Conservation (phyloP, 1,140 invertebrate genomes). For the Antheraea pernyi region DNA sequence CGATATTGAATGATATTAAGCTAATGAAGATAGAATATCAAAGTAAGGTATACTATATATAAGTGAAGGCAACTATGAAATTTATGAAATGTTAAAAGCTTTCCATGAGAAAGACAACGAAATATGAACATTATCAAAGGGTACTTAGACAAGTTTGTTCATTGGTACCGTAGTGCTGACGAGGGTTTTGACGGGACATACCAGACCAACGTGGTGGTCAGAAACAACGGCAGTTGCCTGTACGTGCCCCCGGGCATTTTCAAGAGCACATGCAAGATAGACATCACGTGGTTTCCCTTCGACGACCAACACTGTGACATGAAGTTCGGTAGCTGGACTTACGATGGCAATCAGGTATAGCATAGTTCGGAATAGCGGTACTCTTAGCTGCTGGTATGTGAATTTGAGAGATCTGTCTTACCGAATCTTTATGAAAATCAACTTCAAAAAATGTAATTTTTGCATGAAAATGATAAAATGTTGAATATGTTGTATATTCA, state of each 20-base stretch:
- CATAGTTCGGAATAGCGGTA: not conserved
- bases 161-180: conserved; percentile 89
- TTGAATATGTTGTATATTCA: too few relatives aligned
- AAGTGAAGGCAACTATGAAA: not conserved
- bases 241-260: conserved; percentile 99
- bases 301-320: conserved; percentile 95
- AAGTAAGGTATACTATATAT: too few relatives aligned
- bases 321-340: conserved; percentile 98
- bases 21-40: too few relatives aligned
- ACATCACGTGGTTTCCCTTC: conserved; percentile 99
- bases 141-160: conserved; percentile 3
- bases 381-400: conserved; percentile 13
- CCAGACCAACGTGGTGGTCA: conserved; percentile 98
- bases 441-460: too few relatives aligned
- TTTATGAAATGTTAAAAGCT: not conserved
- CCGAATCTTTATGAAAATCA: conserved; percentile 6
- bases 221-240: conserved; percentile 95
- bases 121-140: not conserved
- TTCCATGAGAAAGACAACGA: not conserved
- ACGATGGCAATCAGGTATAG: conserved; percentile 93
- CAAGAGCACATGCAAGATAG: conserved; percentile 99
- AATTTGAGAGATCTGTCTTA: conserved; percentile 3
- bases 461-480: too few relatives aligned
- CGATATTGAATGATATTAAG: too few relatives aligned
- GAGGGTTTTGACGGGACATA: conserved; percentile 98